Percentiles rank a stretch among this genome's conserved stretches.
Evolutionary conservation across 2,113 vertebrate species (phyloP).

Genomic region (Callithrix jacchus): DNA sequence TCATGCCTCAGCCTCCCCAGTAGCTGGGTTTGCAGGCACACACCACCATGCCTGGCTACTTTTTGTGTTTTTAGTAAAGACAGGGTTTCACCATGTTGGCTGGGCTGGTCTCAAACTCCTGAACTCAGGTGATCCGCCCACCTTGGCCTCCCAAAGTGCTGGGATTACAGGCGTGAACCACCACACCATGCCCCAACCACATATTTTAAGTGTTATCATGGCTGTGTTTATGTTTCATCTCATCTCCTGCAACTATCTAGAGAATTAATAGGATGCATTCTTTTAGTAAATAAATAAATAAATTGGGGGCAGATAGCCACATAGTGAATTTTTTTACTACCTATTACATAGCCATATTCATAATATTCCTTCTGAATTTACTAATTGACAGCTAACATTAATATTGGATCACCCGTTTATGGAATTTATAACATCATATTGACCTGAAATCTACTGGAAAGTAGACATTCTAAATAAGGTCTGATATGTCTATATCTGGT

Average conservation of each 20-base stretch:
- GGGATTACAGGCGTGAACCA: too few relatives aligned
- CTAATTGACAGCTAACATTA: neutral
- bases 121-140: too few relatives aligned
- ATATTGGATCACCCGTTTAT: neutral
- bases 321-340: neutral
- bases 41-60: too few relatives aligned
- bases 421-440: neutral
- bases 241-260: neutral
- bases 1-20: too few relatives aligned
- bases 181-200: rapidly evolving
- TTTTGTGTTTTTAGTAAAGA: too few relatives aligned
- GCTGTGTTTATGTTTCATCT: neutral
- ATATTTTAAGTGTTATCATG: neutral
- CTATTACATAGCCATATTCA: neutral
- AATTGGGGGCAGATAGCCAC: neutral
- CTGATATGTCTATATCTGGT: neutral
- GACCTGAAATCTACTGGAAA: conserved; percentile 6
- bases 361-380: conserved; percentile 11
- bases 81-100: too few relatives aligned
- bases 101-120: too few relatives aligned
- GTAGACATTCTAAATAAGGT: neutral
- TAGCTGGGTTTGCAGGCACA: too few relatives aligned
- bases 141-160: too few relatives aligned
- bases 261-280: conserved; percentile 22
- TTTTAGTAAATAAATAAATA: neutral